phyloP scores from a whole-genome alignment of 1,140 invertebrate genomes.

The Adoxophyes honmai region DNA sequence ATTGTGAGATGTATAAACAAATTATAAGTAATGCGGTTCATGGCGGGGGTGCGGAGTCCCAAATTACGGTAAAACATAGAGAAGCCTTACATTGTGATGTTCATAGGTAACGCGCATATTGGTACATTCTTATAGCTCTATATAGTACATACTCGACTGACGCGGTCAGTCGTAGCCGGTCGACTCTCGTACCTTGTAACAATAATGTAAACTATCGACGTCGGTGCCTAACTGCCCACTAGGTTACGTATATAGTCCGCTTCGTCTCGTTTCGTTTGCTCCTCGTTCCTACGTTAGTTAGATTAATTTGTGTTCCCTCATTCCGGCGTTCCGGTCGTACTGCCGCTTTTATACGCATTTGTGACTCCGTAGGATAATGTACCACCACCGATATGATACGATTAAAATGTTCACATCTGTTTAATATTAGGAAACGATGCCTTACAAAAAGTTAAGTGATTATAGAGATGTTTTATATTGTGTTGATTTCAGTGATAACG shows the following conservation, averaged over 20 bases:
- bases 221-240: conserved; percentile 60
- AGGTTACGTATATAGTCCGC: conserved; percentile 58
- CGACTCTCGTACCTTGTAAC: conserved; percentile 62
- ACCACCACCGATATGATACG: conserved; percentile 64
- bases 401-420: conserved; percentile 56
- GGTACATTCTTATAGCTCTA: conserved; percentile 69
- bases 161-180: conserved; percentile 56
- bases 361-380: conserved; percentile 56
- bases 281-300: conserved; percentile 71
- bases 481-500: conserved; percentile 73
- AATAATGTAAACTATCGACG: conserved; percentile 53
- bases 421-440: conserved; percentile 74
- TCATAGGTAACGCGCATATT: conserved; percentile 67
- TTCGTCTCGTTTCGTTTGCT: conserved; percentile 50
- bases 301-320: conserved; percentile 69
- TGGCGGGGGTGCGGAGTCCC: conserved; percentile 59
- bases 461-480: conserved; percentile 75
- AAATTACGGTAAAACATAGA: conserved; percentile 65
- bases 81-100: conserved; percentile 71
- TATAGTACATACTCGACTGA: conserved; percentile 64
- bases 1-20: conserved; percentile 60
- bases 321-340: conserved; percentile 45
- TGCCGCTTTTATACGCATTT: conserved; percentile 17
- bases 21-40: conserved; percentile 61
- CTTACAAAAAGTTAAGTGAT: conserved; percentile 74